A percentile compares a stretch with the other conserved stretches of the same genome.
Conservation (phyloP, 2,888 invertebrate species). For the Brenthis ino region DNA sequence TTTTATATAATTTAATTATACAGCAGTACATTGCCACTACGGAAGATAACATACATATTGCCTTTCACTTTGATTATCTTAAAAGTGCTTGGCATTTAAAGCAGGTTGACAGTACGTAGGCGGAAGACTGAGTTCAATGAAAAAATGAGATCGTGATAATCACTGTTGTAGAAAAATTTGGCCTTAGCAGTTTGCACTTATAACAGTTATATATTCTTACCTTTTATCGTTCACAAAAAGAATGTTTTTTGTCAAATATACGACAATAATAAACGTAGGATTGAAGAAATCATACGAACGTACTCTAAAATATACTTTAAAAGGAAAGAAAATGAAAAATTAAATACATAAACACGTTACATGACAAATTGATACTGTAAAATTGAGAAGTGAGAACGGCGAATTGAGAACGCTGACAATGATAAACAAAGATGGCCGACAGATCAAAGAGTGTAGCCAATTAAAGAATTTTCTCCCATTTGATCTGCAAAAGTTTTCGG, state of each 20-base stretch:
- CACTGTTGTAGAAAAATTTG: constrained; percentile 34
- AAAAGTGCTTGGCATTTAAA: constrained; percentile 32
- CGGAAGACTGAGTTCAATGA: constrained; percentile 16
- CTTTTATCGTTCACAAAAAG: background rate
- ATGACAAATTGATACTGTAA: constrained; percentile 6
- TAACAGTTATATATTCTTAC: constrained; percentile 20
- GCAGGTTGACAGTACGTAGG: constrained; percentile 30
- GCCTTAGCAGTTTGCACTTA: constrained; percentile 1
- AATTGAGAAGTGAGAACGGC: background rate
- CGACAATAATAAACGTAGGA: background rate
- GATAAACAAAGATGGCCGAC: constrained; percentile 26
- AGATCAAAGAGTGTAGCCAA: background rate
- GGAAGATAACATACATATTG: constrained; percentile 10
- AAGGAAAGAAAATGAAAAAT: constrained; percentile 7
- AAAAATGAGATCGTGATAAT: constrained; percentile 24
- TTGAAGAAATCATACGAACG: background rate
- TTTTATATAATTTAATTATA: background rate
- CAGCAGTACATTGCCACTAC: constrained; percentile 9
- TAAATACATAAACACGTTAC: constrained; percentile 24
- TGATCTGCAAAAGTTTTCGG: background rate
- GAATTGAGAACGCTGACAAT: constrained; percentile 3
- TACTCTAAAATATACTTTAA: background rate
- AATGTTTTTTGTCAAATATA: background rate
- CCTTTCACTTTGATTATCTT: constrained; percentile 34
- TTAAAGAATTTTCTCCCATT: background rate